These are phyloP conservation scores for Phalloptychus januarius DNA, from an alignment of 2,797 vertebrate genomes.

Conservation along the genomic window DNA sequence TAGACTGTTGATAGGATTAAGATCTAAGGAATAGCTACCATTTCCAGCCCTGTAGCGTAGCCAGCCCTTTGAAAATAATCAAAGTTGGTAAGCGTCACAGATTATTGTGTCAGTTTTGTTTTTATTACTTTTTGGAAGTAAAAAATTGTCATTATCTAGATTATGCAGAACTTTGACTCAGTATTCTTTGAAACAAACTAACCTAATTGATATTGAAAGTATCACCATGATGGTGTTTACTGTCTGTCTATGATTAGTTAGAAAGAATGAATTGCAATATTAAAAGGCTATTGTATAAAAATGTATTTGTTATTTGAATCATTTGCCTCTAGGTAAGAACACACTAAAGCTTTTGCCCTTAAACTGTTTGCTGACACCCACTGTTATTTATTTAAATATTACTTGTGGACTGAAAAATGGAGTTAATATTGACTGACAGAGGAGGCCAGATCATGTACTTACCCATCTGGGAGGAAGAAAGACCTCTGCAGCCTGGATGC, in stretches of 20 bases:
- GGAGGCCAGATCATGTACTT: neutral
- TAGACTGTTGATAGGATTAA: neutral
- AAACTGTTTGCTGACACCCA: neutral
- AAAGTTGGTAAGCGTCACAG: neutral
- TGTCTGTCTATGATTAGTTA: neutral
- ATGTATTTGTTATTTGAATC: neutral
- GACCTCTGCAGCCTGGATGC: neutral
- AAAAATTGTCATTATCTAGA: neutral
- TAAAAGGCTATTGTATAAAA: neutral
- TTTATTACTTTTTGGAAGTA: neutral
- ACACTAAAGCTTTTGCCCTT: neutral
- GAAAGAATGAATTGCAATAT: neutral
- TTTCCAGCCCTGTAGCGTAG: neutral
- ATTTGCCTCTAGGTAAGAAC: neutral
- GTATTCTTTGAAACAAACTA: neutral
- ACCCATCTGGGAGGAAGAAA: slow-evolving; percentile 10
- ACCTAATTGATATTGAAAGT: neutral
- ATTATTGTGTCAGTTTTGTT: neutral
- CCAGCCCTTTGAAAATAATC: neutral
- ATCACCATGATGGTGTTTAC: neutral
- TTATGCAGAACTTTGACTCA: neutral
- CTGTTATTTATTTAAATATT: neutral
- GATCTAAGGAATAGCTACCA: neutral
- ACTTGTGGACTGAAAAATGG: neutral
- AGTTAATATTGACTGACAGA: slow-evolving; percentile 1